Conservation (phyloP, 1,140 invertebrate genomes). For the Zaprionus gabonicus region DNA sequence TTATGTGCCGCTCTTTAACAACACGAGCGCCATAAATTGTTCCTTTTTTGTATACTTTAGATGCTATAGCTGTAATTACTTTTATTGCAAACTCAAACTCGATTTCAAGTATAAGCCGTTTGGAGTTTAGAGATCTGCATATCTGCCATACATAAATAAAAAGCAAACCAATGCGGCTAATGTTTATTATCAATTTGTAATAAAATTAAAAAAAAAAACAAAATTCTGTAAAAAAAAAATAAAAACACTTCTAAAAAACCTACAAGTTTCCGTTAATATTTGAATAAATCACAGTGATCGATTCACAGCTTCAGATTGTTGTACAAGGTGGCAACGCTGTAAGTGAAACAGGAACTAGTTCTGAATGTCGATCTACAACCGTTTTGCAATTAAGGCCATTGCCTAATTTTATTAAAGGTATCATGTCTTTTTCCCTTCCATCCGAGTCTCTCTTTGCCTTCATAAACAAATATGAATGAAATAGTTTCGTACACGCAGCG, state of each 20-base stretch:
- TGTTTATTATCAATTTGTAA: conserved; percentile 67
- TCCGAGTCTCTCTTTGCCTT: not conserved
- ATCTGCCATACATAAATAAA: conserved; percentile 47
- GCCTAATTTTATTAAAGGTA: conserved; percentile 6
- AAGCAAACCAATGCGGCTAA: conserved; percentile 43
- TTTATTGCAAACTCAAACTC: conserved; percentile 55
- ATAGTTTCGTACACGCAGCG: conserved; percentile 39
- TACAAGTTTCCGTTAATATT: not conserved
- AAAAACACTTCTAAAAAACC: conserved; percentile 73
- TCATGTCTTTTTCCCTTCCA: not conserved
- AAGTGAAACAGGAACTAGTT: not conserved
- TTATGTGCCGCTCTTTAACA: conserved; percentile 62
- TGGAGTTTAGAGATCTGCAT: conserved; percentile 43
- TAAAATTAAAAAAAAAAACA: conserved; percentile 42
- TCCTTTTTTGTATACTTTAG: conserved; percentile 83
- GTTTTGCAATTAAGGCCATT: not conserved
- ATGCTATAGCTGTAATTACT: conserved; percentile 63
- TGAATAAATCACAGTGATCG: not conserved
- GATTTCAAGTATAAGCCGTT: conserved; percentile 53
- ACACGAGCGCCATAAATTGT: conserved; percentile 72
- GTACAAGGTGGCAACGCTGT: not conserved
- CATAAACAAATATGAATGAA: conserved; percentile 33
- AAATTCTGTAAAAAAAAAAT: conserved; percentile 59
- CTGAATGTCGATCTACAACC: not conserved
- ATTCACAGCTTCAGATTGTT: not conserved